Conservation (phyloP, 2,888 invertebrate species). For the Xestia ashworthii region DNA sequence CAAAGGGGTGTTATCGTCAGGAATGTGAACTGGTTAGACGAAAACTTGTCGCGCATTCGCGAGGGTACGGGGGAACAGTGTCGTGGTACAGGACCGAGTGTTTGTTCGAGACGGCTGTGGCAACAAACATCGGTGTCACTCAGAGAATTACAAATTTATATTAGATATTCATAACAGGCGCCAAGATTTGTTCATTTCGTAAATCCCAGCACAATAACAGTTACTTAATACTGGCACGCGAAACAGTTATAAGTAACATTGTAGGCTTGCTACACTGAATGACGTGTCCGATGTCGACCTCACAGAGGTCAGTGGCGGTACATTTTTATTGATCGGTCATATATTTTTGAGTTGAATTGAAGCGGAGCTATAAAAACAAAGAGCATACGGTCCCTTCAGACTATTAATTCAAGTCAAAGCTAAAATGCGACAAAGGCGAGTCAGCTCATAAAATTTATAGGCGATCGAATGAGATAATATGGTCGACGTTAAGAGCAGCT, state of each 20-base stretch:
- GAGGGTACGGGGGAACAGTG: constrained; percentile 66
- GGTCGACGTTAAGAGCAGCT: constrained; percentile 90
- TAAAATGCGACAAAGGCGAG: constrained; percentile 88
- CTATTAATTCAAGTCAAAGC: constrained; percentile 87
- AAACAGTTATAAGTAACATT: constrained; percentile 74
- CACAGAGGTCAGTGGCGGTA: constrained; percentile 46
- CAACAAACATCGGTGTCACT: constrained; percentile 88
- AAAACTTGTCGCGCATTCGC: constrained; percentile 54
- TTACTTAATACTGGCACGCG: constrained; percentile 75
- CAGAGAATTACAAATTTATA: constrained; percentile 89
- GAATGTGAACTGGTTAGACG: constrained; percentile 76
- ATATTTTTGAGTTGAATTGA: constrained; percentile 68
- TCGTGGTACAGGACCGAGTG: constrained; percentile 84
- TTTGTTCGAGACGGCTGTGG: constrained; percentile 84
- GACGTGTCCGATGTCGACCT: constrained; percentile 35
- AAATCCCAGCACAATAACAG: constrained; percentile 82
- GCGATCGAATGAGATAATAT: constrained; percentile 91
- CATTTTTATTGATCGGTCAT: constrained; percentile 63
- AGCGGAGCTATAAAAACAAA: constrained; percentile 77
- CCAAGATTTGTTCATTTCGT: constrained; percentile 84
- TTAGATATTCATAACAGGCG: constrained; percentile 90
- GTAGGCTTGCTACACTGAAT: constrained; percentile 48
- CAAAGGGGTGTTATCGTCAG: constrained; percentile 82
- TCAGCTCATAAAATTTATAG: constrained; percentile 91
- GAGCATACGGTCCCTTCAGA: constrained; percentile 79